Evolutionary conservation across 2,888 invertebrate species (phyloP).

Genomic region (Nasonovia ribisnigri): DNA sequence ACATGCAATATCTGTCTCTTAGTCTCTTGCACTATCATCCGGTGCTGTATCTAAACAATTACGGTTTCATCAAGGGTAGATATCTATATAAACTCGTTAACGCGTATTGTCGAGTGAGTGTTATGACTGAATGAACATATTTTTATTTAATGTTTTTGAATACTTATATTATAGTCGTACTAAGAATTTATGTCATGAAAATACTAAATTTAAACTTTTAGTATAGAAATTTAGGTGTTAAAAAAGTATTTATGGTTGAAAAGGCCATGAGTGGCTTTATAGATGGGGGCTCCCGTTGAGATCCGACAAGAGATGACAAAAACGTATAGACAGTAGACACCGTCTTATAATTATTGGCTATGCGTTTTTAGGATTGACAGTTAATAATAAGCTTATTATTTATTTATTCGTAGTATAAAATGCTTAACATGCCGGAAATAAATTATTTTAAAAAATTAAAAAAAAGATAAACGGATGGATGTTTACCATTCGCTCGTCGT

Average conservation of each 20-base stretch:
- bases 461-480: not conserved
- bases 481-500: no score
- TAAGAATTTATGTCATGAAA: not conserved
- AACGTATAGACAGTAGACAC: not conserved
- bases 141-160: not conserved
- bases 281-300: not conserved
- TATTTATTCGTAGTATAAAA: not conserved
- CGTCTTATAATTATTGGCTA: not conserved
- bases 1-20: no score
- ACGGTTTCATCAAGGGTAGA: not conserved
- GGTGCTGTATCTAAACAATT: not conserved
- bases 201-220: not conserved
- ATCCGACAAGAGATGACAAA: not conserved
- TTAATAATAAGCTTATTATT: not conserved
- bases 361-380: not conserved
- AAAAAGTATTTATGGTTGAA: no score
- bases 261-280: not conserved
- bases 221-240: not conserved
- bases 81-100: no score
- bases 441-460: not conserved
- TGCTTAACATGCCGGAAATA: not conserved
- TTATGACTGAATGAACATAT: not conserved
- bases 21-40: not conserved
- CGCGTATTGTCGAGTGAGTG: no score
- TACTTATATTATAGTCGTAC: not conserved